These are phyloP conservation scores for Dascyllus trimaculatus DNA, from an alignment of 2,113 vertebrate species.

Conservation along the genomic window DNA sequence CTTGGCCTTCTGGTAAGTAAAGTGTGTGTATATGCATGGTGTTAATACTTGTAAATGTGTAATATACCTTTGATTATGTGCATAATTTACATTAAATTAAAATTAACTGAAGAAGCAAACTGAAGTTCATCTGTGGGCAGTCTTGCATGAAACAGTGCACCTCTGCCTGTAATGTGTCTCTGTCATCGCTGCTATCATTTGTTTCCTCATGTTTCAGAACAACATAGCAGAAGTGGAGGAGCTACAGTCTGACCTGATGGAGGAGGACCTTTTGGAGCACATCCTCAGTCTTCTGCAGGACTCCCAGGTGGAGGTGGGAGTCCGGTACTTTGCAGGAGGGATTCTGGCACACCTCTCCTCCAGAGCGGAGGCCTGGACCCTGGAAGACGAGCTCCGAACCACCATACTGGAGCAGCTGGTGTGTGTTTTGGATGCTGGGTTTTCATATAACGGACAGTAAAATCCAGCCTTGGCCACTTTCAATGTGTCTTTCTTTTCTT, in stretches of 20 bases:
- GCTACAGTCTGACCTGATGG: slow-evolving; percentile 90
- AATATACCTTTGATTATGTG: too few species aligned
- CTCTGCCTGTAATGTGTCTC: too few species aligned
- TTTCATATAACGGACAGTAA: not conserved
- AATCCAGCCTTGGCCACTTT: not conserved
- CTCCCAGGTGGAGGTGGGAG: slow-evolving; percentile 86
- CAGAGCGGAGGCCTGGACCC: slow-evolving; percentile 89
- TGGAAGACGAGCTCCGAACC: slow-evolving; percentile 86
- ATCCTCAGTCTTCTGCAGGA: slow-evolving; percentile 90
- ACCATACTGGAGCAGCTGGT: slow-evolving; percentile 91
- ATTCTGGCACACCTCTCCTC: slow-evolving; percentile 94
- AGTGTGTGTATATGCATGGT: not conserved
- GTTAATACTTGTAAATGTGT: too few species aligned
- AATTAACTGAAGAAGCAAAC: too few species aligned
- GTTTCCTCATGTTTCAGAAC: slow-evolving; percentile 82
- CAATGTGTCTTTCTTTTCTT: slow-evolving; percentile 30
- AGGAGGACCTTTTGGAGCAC: slow-evolving; percentile 93
- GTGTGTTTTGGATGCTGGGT: slow-evolving; percentile 26
- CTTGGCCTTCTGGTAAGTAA: slow-evolving; percentile 93
- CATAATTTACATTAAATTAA: too few species aligned
- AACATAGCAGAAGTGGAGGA: slow-evolving; percentile 96
- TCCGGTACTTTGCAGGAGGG: slow-evolving; percentile 95
- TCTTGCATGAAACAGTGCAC: not conserved
- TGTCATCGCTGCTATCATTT: not conserved
- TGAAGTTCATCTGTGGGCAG: too few species aligned